Percentiles rank a stretch among this genome's conserved stretches.
phyloP scores from a whole-genome alignment of 2,888 invertebrate species.

The Drosophila neutralis region DNA sequence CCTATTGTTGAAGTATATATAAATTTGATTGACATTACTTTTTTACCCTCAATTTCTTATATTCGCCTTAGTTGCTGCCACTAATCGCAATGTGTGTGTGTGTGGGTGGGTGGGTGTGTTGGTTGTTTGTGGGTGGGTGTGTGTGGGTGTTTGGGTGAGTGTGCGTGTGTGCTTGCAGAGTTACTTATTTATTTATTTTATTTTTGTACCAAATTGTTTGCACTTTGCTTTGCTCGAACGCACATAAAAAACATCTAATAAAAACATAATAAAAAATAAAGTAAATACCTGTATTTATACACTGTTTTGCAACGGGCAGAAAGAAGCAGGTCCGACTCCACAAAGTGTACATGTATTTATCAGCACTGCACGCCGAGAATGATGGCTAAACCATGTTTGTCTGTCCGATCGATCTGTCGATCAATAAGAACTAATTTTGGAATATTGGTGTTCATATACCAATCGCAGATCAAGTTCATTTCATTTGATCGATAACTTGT shows the following conservation, averaged over 20 bases:
- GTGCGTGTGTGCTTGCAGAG: not conserved
- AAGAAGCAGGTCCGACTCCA: not conserved
- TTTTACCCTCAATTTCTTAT: conserved; percentile 19
- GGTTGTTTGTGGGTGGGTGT: too few relatives aligned
- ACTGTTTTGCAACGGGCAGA: too few relatives aligned
- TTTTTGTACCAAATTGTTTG: not conserved
- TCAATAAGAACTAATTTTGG: not conserved
- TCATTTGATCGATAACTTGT: not conserved
- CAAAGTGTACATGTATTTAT: not conserved
- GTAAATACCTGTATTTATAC: not conserved
- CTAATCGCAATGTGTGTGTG: not conserved
- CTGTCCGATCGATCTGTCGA: not conserved
- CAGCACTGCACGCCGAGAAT: not conserved
- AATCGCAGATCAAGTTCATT: not conserved
- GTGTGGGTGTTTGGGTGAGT: not conserved
- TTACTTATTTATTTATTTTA: not conserved
- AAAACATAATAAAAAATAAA: not conserved
- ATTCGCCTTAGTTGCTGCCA: conserved; percentile 16
- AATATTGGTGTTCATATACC: not conserved
- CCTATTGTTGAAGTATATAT: conserved; percentile 29
- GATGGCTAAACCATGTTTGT: not conserved
- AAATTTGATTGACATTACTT: conserved; percentile 38
- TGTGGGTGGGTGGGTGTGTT: not conserved
- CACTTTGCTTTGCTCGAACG: not conserved
- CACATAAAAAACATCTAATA: not conserved